Base-by-base conservation (phyloP, 2,888 invertebrate species). In the Meandrusa payeni region DNA sequence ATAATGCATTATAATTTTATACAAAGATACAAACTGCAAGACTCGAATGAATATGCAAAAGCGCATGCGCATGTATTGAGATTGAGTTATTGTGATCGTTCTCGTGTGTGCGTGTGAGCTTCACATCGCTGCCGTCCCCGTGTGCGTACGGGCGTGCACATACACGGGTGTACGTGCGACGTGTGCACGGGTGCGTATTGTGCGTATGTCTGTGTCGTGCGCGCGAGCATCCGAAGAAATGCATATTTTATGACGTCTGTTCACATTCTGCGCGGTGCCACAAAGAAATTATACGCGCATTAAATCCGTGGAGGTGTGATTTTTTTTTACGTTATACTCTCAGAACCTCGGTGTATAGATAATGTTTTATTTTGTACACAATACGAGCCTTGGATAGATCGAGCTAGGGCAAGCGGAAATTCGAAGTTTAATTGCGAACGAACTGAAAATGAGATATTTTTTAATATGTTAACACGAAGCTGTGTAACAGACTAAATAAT, bases 211-310 rank as follows among this genome's bases (percentile, higher is more conserved):
- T 51, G 54, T 43, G 55, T 33, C 40, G 20, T 31, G 36, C 40
- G 23, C 59, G 68, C 75, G 69, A 66, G 78, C 76, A 74, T 57
- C 70, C 70, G 73, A 77, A 86, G 86, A 87, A 85, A 86, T 85
- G 85, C 86, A 85, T 86, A 85, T 83, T 87, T 87, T 87, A 87
- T 85, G 87, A 87, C 82, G 87, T 83, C 83, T 83, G 80, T 69
- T 72, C 79, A 80, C 82, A 83, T 85, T 82, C 80, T 78, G 76
- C 79, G 85, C 87, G 87, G 87, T 86, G 83, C 87, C 85, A 85
- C 87, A 87, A 87, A 87, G 87, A 85, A 87, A 87, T 87, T 87
- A 87, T 87, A 87, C 87, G 87, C 81, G 69, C 80, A 83, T 86
- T 85, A 86, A 87, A 83, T 76, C 81, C 68, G 70, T 83, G 66